phyloP scores from a whole-genome alignment of 1,140 invertebrate genomes.

The Ceratina calcarata region DNA sequence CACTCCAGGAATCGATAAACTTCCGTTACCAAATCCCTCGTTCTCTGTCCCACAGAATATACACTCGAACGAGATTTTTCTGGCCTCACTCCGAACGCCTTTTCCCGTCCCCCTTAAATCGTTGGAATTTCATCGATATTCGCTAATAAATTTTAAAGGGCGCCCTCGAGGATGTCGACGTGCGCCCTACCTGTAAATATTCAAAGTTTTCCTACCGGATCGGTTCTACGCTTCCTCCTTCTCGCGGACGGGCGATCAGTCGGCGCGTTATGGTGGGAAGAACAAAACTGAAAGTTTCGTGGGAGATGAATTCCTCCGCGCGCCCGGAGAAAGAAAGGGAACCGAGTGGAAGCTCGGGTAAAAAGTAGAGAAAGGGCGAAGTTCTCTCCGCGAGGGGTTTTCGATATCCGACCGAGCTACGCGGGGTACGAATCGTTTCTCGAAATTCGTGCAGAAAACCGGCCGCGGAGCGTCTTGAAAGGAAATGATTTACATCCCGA shows the following conservation, averaged over 20 bases:
- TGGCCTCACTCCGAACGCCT: conserved; percentile 13
- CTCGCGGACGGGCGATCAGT: conserved; percentile 24
- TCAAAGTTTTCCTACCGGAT: conserved; percentile 65
- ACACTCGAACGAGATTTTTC: conserved; percentile 26
- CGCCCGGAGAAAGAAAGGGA: background rate
- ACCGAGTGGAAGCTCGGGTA: background rate
- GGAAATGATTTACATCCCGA: conserved; percentile 52
- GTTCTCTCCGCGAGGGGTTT: conserved; percentile 19
- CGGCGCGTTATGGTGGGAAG: conserved; percentile 25
- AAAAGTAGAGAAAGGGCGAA: conserved; percentile 14
- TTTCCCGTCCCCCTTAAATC: conserved; percentile 36
- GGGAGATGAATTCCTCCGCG: conserved; percentile 50
- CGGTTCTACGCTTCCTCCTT: conserved; percentile 30
- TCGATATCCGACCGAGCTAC: conserved; percentile 31
- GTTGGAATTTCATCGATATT: conserved; percentile 65
- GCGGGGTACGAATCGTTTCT: conserved; percentile 48
- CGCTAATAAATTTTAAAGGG: conserved; percentile 65
- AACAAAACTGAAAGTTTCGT: conserved; percentile 57
- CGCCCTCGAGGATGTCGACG: conserved; percentile 29
- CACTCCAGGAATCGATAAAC: conserved; percentile 49
- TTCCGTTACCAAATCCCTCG: background rate
- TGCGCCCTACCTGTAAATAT: conserved; percentile 62
- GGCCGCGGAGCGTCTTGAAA: conserved; percentile 1
- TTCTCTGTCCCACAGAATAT: background rate
- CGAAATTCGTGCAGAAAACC: conserved; percentile 46